Conservation (phyloP, 2,888 invertebrate species). For the Xanthia togata region DNA sequence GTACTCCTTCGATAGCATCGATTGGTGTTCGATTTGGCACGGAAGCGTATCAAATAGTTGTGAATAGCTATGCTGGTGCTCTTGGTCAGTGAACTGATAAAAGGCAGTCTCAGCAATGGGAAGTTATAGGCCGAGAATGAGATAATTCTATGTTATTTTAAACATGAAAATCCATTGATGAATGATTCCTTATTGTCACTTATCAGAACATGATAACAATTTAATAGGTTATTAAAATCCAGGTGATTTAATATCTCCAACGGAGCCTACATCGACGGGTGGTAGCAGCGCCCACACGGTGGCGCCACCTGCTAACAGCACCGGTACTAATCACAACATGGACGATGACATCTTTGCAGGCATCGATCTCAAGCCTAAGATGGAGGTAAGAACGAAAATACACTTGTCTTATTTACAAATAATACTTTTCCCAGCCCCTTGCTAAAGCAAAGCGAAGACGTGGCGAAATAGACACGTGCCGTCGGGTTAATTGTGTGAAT, state of each 20-base stretch:
- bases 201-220: background rate
- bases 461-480: background rate
- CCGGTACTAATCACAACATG: conserved; percentile 86
- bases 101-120: background rate
- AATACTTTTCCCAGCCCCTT: too few relatives aligned
- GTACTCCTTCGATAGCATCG: too few relatives aligned
- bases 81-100: conserved; percentile 97
- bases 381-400: conserved; percentile 84
- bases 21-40: too few relatives aligned
- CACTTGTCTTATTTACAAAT: too few relatives aligned
- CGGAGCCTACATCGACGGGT: conserved; percentile 84
- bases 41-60: background rate
- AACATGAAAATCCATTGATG: background rate
- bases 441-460: background rate
- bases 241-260: conserved; percentile 86
- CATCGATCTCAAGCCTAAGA: conserved; percentile 93
- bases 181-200: background rate
- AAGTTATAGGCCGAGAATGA: background rate
- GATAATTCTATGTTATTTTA: background rate
- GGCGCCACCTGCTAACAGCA: conserved; percentile 80
- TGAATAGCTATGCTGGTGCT: conserved; percentile 92
- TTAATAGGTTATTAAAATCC: background rate
- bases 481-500: background rate
- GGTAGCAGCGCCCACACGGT: conserved; percentile 75
- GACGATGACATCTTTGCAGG: conserved; percentile 93